Evolutionary conservation across 2,113 vertebrate genomes (phyloP), one percentile per base, ranked within the genome.

Genomic region (Hypocryptadius cinnamomeus): DNA sequence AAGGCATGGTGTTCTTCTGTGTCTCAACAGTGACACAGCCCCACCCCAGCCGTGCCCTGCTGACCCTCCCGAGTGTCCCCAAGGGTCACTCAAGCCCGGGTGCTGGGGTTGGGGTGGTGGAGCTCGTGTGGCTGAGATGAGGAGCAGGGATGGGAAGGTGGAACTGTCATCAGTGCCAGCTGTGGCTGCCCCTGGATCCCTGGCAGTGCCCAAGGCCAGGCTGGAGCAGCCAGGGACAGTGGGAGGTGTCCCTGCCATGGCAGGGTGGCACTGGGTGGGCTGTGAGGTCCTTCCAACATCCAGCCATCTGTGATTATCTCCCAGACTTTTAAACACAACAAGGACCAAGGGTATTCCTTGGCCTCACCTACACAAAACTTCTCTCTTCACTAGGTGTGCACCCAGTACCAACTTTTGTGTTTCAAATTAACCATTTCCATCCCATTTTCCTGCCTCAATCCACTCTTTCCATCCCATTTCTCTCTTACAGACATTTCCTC

Each of bases 41-140:
- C 65, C 65, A 50, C 7, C 8, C 13, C 47, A 69, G 65, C 54
- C 14, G 33, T 3, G 54, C 25, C 65, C 37, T 39, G 27, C 53
- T 1, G 2, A 18, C n/a, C 18, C 31, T 23, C 27, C 72, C 59
- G 39, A n/a, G 11, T 18, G 68, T 18, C 40, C 70, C 37, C 47
- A 59, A 14, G 27, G 47, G 33, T 18, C 54, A 17, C 72, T 4
- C 27, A 5, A 24, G 72, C 54, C 25, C 72, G 28, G 33, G 6
- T 11, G 40, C 45, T 44, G 13, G 12, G 35, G 17, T 6, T 2
- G 0, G 28, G 47, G 3, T 37, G 50, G 33, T 59, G 39, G 0
- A 25, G 47, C 3, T 37, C 9, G 33, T 59, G 39, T 7, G 15
- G 50, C 23, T 54, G 65, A 22, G 33, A 21, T n/a, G 19, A 79